Base-by-base conservation (phyloP, 1,140 invertebrate species). In the Calosoma granatense region DNA sequence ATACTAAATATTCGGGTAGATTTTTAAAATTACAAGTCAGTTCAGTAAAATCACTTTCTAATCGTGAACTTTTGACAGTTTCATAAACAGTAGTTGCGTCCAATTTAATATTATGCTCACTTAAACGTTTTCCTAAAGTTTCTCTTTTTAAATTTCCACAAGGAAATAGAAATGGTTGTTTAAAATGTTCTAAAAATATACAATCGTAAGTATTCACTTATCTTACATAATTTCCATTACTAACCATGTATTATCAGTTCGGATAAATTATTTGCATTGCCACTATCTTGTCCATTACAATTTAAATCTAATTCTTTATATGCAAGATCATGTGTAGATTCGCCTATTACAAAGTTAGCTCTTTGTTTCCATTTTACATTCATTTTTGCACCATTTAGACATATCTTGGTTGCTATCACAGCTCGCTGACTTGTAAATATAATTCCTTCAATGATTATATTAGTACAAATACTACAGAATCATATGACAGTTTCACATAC, bases 141-240 rank as follows among this genome's bases (percentile, higher is more conserved):
- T 76, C 74, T 51, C 63, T 69, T 59, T 69, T 72, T 54, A 77
- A 65, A 64, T 74, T 74, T 14, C 74, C 74, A 69, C 73, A 73
- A 14, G 74, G 74, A 60, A 72, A 74, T 17, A 77, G 58, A 39
- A 76, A 70, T 51, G 69, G 71, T 62, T 72, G 71, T n/a, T 54
- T 56, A 61, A 63, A 67, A 20, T 52, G 19, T 58, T 65, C 63
- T 67, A 60, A 53, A 64, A 64, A 39, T 53, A n/a, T 22, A 57
- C 43, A 56, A 58, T 14, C 17, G 39, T 14, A 23, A 22, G 6
- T 11, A 26, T 56, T 6, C 9, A 11, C 17, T 15, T 52, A 1
- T 56, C 19, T 56, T 22, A 23, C 36, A 41, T 20, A 20, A 55
- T 22, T n/a, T 21, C 6, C 9, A 22, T 36, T 58, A 60, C 60